These are phyloP conservation scores for Lacerta viridis DNA, from an alignment of 2,797 vertebrate genomes.

Conservation along the genomic window DNA sequence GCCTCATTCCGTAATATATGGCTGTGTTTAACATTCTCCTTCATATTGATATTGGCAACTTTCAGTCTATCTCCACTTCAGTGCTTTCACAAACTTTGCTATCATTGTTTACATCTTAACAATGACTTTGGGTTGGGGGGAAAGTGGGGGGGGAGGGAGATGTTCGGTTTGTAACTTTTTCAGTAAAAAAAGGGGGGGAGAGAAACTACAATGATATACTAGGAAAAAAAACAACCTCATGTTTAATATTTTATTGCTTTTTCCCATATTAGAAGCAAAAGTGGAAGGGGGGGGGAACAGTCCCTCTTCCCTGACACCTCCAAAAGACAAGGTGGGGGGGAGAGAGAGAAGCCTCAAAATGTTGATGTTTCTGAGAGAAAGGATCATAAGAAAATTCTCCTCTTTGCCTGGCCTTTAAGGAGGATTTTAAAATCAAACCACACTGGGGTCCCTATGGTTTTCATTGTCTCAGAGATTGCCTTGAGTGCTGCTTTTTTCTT, in stretches of 20 bases:
- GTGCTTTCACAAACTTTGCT: no score
- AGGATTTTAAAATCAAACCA: slow-evolving; percentile 1
- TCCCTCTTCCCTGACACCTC: no score
- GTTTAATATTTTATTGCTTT: neutral
- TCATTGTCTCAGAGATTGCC: neutral
- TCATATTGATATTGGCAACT: no score
- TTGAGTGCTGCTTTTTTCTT: neutral
- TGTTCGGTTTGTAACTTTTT: no score
- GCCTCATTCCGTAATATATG: no score
- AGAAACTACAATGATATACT: no score
- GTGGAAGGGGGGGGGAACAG: neutral
- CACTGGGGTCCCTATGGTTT: neutral
- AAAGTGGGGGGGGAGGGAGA: no score
- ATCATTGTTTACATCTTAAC: no score
- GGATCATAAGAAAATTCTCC: neutral
- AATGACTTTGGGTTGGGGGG: no score
- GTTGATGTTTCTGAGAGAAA: neutral
- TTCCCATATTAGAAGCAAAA: neutral
- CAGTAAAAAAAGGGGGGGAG: no score
- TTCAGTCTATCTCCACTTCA: no score
- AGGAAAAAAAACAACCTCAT: neutral
- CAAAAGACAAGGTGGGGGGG: neutral
- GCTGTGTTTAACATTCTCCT: no score
- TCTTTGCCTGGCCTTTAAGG: neutral
- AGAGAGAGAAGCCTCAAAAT: neutral